Base-by-base conservation (phyloP, 1,140 invertebrate genomes). In the Neotoxoptera formosana region DNA sequence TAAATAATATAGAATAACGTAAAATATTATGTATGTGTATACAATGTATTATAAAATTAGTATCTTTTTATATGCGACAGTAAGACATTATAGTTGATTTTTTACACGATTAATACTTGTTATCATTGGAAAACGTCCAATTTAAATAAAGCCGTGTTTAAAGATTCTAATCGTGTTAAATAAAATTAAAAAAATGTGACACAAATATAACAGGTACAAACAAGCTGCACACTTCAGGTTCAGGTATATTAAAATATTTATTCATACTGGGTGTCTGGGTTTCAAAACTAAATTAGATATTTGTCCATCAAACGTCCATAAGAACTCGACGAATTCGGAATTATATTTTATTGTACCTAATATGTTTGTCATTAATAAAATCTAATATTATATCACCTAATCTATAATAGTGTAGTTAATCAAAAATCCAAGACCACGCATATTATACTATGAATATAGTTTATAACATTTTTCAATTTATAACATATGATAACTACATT, bases 61-160 rank as follows among this genome's bases (percentile, higher is more conserved):
- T 86, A 1, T 86, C 6, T 36, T 84, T 84, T 81, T 23, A 51
- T 88, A 45, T 2, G 30, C n/a, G 1, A 14, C 30, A 48, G 20
- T n/a, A n/a, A 34, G 86, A 88, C 30, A 88, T 41, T 87, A 48
- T n/a, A n/a, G 30, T 34, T 51, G 86, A 48, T 88, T 51, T 47
- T 88, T 51, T 88, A 51, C 47, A 88, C 86, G 86, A 88, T 88
- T 88, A 88, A 88, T 88, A 30, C 45, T n/a, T 34, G 47, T 88
- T 51, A 51, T 48, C 47, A n/a, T 88, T 88, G 86, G 86, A 88
- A 51, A 48, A 51, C 34, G n/a, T 51, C 86, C 86, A 88, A 88
- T 51, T 51, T 51, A 51, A 88, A 87, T 30, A 20, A 48, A 48
- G 14, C 48, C n/a, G 47, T 88, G 86, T 51, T n/a, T 88, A 48